Conservation (phyloP, 2,797 vertebrate species). For the Numenius phaeopus region DNA sequence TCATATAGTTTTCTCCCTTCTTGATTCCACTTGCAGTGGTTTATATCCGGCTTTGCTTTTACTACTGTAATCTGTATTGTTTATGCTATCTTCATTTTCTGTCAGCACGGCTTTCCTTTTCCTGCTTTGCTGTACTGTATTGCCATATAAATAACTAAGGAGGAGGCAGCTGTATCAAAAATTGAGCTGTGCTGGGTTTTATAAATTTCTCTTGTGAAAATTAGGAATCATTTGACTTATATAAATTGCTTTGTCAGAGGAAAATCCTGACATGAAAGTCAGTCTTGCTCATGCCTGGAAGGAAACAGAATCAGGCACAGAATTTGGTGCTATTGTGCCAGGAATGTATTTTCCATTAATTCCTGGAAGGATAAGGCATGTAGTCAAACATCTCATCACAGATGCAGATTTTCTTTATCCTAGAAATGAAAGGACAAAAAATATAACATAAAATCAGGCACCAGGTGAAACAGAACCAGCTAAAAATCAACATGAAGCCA, state of each 20-base stretch:
- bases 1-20: neutral
- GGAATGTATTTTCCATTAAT: neutral
- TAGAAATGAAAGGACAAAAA: neutral
- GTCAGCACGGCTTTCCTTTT: neutral
- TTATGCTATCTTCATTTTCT: conserved; percentile 62
- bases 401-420: neutral
- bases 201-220: conserved; percentile 22
- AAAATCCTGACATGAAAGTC: neutral
- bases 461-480: neutral
- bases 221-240: conserved; percentile 33
- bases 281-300: neutral
- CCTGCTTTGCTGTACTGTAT: neutral
- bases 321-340: neutral
- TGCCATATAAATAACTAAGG: conserved; percentile 54
- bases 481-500: neutral
- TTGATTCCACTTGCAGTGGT: neutral
- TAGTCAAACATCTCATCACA: neutral
- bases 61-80: conserved; percentile 53
- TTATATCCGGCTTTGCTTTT: conserved; percentile 50
- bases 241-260: neutral
- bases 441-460: neutral
- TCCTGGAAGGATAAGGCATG: neutral
- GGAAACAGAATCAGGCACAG: neutral
- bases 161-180: conserved; percentile 41
- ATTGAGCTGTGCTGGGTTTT: neutral